Evolutionary conservation across 2,113 vertebrate species (phyloP).

Genomic region (Chamaea fasciata): DNA sequence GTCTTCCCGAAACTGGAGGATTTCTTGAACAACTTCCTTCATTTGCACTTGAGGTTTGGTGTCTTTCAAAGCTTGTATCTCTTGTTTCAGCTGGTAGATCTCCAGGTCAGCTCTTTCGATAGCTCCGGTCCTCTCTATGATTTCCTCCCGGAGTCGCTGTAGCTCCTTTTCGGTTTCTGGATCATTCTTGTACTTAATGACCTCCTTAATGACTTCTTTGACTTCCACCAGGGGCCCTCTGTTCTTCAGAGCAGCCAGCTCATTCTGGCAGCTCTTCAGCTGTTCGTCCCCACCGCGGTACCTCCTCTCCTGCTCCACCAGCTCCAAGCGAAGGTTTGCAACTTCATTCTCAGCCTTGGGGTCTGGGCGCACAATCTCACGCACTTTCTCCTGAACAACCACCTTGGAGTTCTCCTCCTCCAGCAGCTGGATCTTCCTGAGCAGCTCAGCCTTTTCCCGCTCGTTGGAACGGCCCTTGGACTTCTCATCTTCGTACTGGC

Average conservation of each 20-base stretch:
- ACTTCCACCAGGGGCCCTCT: conserved; percentile 89
- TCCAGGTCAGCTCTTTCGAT: conserved; percentile 89
- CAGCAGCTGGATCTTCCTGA: conserved; percentile 83
- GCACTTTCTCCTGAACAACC: conserved; percentile 90
- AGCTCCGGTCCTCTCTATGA: conserved; percentile 87
- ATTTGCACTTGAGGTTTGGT: conserved; percentile 90
- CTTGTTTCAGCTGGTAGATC: conserved; percentile 88
- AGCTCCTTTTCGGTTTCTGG: conserved; percentile 89
- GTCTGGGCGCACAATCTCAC: conserved; percentile 93
- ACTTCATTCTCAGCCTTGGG: conserved; percentile 92
- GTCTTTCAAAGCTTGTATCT: conserved; percentile 89
- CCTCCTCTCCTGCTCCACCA: conserved; percentile 89
- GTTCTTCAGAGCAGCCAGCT: conserved; percentile 78
- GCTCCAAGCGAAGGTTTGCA: conserved; percentile 89
- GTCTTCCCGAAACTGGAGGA: conserved; percentile 90
- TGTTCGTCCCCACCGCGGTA: conserved; percentile 82
- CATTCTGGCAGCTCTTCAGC: conserved; percentile 79
- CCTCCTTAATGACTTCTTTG: conserved; percentile 93
- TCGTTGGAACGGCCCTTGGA: conserved; percentile 76
- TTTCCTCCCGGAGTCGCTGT: conserved; percentile 89
- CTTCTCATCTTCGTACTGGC: conserved; percentile 87
- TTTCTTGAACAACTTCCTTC: conserved; percentile 92
- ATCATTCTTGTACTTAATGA: conserved; percentile 94
- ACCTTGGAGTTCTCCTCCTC: conserved; percentile 91
- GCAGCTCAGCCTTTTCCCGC: conserved; percentile 84